phyloP scores from a whole-genome alignment of 2,797 vertebrate genomes.

The Yasuhikotakia modesta region DNA sequence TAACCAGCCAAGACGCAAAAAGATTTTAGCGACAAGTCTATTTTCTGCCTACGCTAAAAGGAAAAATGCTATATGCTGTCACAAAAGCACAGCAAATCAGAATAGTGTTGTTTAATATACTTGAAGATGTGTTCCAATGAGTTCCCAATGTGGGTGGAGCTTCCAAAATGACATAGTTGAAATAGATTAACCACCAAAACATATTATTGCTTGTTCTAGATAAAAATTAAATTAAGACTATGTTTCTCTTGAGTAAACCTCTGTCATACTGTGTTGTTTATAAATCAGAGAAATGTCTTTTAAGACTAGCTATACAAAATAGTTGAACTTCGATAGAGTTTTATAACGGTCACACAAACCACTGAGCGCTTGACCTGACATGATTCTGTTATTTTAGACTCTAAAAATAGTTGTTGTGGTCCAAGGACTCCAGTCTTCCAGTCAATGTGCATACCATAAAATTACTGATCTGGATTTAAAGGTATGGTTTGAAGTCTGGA shows the following conservation, averaged over 20 bases:
- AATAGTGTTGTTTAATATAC: not conserved
- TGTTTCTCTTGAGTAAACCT: not conserved
- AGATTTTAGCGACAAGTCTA: no score
- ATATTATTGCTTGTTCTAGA: not conserved
- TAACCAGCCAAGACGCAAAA: no score
- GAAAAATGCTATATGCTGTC: no score
- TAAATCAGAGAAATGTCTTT: not conserved
- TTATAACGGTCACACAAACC: slow-evolving; percentile 14
- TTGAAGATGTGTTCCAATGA: not conserved
- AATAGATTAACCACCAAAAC: not conserved
- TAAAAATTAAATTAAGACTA: no score
- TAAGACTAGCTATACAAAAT: not conserved
- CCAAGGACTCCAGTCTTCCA: not conserved
- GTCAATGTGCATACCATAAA: slow-evolving; percentile 9
- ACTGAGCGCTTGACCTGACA: slow-evolving; percentile 20
- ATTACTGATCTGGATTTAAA: not conserved
- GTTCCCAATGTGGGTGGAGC: not conserved
- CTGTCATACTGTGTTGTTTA: not conserved
- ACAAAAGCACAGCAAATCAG: no score
- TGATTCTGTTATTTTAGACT: slow-evolving; percentile 39
- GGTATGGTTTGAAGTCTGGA: not conserved
- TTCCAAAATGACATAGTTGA: not conserved
- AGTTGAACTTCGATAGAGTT: not conserved
- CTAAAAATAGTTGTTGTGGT: slow-evolving; percentile 34
- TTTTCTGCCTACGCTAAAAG: not conserved